Evolutionary conservation across 2,888 invertebrate species (phyloP), one percentile per base, ranked within the genome.

Genomic region (Eupithecia centaureata): DNA sequence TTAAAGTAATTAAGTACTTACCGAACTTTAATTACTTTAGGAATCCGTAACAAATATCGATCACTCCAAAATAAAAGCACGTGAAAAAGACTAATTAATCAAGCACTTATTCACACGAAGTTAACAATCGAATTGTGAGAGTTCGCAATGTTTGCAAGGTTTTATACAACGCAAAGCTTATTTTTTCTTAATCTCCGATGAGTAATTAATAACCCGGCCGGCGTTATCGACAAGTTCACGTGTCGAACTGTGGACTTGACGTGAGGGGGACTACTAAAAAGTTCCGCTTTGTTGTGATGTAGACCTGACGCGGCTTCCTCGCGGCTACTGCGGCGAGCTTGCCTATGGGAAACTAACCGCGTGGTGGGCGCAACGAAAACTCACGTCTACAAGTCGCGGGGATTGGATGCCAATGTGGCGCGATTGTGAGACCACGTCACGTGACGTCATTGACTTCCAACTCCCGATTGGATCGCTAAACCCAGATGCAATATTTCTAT

Each of bases 401-500:
- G 88, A 92, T 92, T 91, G 92, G 92, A 84, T 77, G 80, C 72
- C 79, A 71, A 71, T 79, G 87, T 92, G 90, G 92, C 92, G 92
- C 90, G 91, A 92, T 89, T 75, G 77, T 82, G 78, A 79, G 81
- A 86, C 86, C 89, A 91, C 91, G 90, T 89, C 89, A 90, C 82
- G 73, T 79, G 77, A 76, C 74, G 74, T 74, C 76, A 74, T 65
- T 63, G 47, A 52, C 57, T 65, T 58, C 61, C 52, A 62, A 58
- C 59, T 65, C 28, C n/a, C 18, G 27, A 30, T 56, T 56, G 32
- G 32, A 56, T 56, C 47, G 10, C 38, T n/a, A 32, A 58, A 15
- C 27, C 32, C 28, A 32, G 57, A 33, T 59, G 38, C 59, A 57
- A 57, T 33, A 52, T 25, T 52, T 52, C 52, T 52, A 52, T 52